Evolutionary conservation across 2,113 vertebrate species (phyloP), one percentile per base, ranked within the genome.

Genomic region (Eublepharis macularius): DNA sequence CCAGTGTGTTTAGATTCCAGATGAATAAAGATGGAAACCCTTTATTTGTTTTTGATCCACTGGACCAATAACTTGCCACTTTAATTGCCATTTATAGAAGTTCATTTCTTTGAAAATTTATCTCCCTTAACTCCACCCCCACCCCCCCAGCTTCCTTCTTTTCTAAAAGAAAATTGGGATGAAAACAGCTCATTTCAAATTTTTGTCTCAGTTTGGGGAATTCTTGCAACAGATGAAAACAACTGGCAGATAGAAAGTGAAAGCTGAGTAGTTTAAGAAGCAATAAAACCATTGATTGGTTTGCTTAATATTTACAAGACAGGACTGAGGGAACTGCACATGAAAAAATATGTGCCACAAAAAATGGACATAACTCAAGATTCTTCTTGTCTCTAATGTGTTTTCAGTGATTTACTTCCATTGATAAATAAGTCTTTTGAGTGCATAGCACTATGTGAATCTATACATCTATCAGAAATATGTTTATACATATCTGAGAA

Each of bases 311-410:
- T 51, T 86, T 86, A 77, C 63, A n/a, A 76, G 85, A 60, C 73
- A 82, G 43, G 34, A 34, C 47, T 92, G 87, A 89, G 90, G 86
- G 87, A 87, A 90, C 47, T 60, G 29, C 19, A 32, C 29, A 29
- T 70, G 39, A 81, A 70, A 51, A 57, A 84, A 88, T 80, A 83
- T 84, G 60, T 26, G 65, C 34, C 14, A 54, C 57, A n/a, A 82
- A 66, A 80, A 82, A 21, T 51, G n/a, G 45, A 9, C 29, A 81
- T 81, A 75, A 68, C 2, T 80, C 47, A 88, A 32, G 39, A 81
- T 49, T 47, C 24, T 41, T 60, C 29, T 76, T 66, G 63, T 75
- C 36, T 75, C 60, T 47, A 80, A 80, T 80, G 70, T 80, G 60
- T 51, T 88, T 54, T 49, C 41, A 57, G 41, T 66, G 3, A 78